Percentiles rank a stretch among this genome's conserved stretches.
phyloP scores from a whole-genome alignment of 2,888 invertebrate species.

The Hirudinaria manillensis region DNA sequence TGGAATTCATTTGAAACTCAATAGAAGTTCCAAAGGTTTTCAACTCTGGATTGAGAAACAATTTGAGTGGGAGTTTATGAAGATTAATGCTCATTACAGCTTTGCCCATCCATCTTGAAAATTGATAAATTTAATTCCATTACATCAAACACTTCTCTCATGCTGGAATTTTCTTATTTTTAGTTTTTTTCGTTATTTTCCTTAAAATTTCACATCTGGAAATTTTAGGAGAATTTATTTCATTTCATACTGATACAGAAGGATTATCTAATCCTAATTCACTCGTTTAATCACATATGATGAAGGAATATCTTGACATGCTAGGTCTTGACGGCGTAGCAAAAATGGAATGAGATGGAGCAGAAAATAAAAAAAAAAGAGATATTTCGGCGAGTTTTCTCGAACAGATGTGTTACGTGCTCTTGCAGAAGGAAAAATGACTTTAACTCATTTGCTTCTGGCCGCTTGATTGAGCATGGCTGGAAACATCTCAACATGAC shows the following conservation, averaged over 20 bases:
- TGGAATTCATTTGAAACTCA: background rate
- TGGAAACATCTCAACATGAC: constrained; percentile 6
- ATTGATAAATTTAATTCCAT: constrained; percentile 18
- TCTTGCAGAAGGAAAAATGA: background rate
- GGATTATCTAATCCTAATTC: too few species aligned
- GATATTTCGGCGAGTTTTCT: too few species aligned
- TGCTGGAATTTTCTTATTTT: background rate
- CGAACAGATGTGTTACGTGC: too few species aligned
- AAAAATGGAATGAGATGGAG: too few species aligned
- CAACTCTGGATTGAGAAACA: background rate
- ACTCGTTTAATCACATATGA: too few species aligned
- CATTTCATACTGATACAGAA: too few species aligned
- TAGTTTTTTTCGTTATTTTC: background rate
- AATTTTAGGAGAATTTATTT: too few species aligned
- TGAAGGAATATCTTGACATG: too few species aligned
- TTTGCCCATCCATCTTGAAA: constrained; percentile 8
- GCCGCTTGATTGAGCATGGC: constrained; percentile 7
- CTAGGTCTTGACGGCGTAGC: too few species aligned
- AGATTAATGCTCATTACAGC: constrained; percentile 15
- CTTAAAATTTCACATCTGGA: constrained; percentile 1
- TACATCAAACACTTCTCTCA: constrained; percentile 1
- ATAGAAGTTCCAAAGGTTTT: background rate
- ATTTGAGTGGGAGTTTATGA: constrained; percentile 5
- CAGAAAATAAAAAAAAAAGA: too few species aligned
- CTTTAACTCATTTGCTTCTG: constrained; percentile 2